Conservation (phyloP, 2,888 invertebrate species). For the Beris chalybata region DNA sequence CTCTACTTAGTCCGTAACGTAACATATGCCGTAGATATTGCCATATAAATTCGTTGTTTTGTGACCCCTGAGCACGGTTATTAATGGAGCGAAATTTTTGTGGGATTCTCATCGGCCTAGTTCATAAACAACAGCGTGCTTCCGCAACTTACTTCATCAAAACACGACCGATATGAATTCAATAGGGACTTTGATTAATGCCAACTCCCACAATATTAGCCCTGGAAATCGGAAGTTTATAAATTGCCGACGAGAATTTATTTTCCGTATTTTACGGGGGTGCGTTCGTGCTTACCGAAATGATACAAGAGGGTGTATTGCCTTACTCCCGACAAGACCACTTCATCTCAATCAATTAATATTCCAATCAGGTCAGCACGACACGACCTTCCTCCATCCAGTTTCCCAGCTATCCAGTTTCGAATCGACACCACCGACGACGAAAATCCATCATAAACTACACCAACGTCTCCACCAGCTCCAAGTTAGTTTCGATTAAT, state of each 20-base stretch:
- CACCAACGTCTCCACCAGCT: conserved; percentile 9
- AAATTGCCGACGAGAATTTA: conserved; percentile 27
- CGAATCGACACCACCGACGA: conserved; percentile 4
- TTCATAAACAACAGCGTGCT: too few relatives aligned
- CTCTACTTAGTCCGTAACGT: too few relatives aligned
- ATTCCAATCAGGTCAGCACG: conserved; percentile 35
- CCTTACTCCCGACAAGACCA: conserved; percentile 17
- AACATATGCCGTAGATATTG: too few relatives aligned
- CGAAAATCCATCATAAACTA: neutral
- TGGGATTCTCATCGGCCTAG: too few relatives aligned
- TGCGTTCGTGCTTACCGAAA: neutral
- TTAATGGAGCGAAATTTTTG: too few relatives aligned
- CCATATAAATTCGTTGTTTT: too few relatives aligned
- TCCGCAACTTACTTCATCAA: too few relatives aligned
- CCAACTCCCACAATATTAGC: conserved; percentile 15
- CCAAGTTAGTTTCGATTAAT: conserved; percentile 32
- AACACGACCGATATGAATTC: too few relatives aligned
- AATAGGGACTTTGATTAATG: conserved; percentile 20
- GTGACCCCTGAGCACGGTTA: too few relatives aligned
- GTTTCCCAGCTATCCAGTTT: neutral
- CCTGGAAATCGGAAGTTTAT: conserved; percentile 20
- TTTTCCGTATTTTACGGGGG: conserved; percentile 3
- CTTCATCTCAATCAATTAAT: conserved; percentile 38
- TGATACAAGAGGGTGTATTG: conserved; percentile 16
- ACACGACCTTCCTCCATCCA: conserved; percentile 6